Evolutionary conservation across 2,113 vertebrate species (phyloP).

Genomic region (Archocentrus centrarchus): DNA sequence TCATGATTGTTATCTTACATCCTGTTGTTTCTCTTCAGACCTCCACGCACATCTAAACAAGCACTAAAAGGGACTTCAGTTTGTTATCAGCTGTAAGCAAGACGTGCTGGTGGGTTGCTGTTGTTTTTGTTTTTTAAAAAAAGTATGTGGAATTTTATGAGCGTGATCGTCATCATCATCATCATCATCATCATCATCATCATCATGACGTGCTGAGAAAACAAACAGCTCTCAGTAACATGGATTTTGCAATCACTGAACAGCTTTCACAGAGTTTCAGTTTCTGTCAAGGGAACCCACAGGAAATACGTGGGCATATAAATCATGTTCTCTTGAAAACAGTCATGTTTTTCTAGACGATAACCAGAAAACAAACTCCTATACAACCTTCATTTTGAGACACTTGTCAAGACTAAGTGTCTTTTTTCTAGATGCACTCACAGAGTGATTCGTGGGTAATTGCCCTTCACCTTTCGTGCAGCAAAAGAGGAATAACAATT

Average conservation of each 20-base stretch:
- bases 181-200: not conserved
- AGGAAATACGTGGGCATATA: not conserved
- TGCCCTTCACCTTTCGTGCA: no score
- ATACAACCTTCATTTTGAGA: not conserved
- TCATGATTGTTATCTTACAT: not conserved
- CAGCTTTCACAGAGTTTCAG: not conserved
- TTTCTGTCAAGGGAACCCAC: not conserved
- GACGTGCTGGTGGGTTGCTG: not conserved
- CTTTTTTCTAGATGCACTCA: not conserved
- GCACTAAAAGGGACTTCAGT: not conserved
- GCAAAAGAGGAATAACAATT: not conserved
- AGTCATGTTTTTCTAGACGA: not conserved
- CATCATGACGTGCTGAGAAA: rapidly evolving
- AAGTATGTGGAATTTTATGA: rapidly evolving
- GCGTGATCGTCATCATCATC: no score
- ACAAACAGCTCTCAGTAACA: rapidly evolving
- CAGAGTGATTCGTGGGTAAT: not conserved
- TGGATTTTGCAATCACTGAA: not conserved
- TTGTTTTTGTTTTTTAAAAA: not conserved
- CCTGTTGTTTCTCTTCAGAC: not conserved
- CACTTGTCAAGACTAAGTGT: not conserved
- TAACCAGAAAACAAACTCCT: not conserved
- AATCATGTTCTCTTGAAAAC: not conserved
- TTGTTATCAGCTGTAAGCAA: rapidly evolving
- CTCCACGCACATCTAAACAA: rapidly evolving